These are phyloP conservation scores for Chirona hameri DNA, from an alignment of 2,888 invertebrate genomes.

Conservation along the genomic window DNA sequence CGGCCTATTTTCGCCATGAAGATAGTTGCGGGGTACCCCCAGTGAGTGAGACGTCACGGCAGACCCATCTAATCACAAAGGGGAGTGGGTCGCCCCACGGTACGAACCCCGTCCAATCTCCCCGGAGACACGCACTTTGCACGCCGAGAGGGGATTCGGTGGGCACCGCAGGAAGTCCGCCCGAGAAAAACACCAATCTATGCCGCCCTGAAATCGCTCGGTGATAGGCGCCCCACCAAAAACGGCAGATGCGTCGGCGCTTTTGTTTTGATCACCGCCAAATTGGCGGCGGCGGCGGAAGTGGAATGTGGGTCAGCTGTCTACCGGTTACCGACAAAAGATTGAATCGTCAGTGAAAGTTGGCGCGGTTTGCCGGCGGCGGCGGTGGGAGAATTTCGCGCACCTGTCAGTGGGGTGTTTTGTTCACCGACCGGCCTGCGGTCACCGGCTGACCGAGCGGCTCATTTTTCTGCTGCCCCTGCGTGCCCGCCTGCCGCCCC, in stretches of 20 bases:
- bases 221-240: neutral
- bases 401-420: too few species aligned
- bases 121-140: neutral
- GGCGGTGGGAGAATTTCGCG: neutral
- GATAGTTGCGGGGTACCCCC: too few species aligned
- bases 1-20: too few species aligned
- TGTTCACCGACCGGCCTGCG: too few species aligned
- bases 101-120: neutral
- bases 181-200: neutral
- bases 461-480: too few species aligned
- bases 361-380: neutral
- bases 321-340: neutral
- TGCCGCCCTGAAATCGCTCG: neutral
- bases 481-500: too few species aligned
- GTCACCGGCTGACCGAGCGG: too few species aligned
- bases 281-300: constrained; percentile 4
- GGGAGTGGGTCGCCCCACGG: too few species aligned
- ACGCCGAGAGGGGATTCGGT: neutral
- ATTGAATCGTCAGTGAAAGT: neutral
- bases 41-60: too few species aligned
- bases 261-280: constrained; percentile 3
- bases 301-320: neutral
- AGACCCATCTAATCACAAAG: too few species aligned
- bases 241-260: neutral
- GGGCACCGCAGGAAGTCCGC: neutral